Evolutionary conservation across 2,888 invertebrate species (phyloP), one percentile per base, ranked within the genome.

Genomic region (Drosophila austrosaltans): DNA sequence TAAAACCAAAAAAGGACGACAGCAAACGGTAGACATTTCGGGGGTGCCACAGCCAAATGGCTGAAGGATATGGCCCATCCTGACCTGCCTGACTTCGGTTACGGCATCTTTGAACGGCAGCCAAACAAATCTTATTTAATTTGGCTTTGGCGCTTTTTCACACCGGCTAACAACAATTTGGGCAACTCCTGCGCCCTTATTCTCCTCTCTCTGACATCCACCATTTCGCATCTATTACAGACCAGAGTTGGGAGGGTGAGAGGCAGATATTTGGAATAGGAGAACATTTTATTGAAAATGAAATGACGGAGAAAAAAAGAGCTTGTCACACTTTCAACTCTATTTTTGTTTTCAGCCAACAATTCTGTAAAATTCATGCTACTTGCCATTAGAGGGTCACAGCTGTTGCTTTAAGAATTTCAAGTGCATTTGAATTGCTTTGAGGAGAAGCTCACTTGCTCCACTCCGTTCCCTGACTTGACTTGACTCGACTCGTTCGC

Each of bases 71-170:
- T 48, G 22, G 48, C 48, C 48, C 57, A 54, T 63, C 66, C 86
- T 69, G 86, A 77, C 81, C 81, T 82, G 74, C 79, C 75, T 63
- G 54, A 75, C 69, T 72, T 78, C 66, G 67, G 48, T 48, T 48
- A 48, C 48, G 25, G 71, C 75, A 81, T 76, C 77, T 72, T 79
- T 83, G 80, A 77, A 79, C 72, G 82, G 73, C 78, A 83, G 84
- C 82, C 89, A 85, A 85, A 85, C 89, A 85, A 89, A 85, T 85
- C 89, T 85, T 85, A 85, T 87, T 85, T 85, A 85, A 85, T 85
- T 85, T 85, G 89, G 81, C 81, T 85, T 88, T 81, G 87, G 74
- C 81, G 84, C 75, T 75, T 84, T 59, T 73, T 73, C 76, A 75
- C 75, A 73, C 82, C 80, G 48, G 48, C 48, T 25, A 48, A 48